phyloP scores from a whole-genome alignment of 2,888 invertebrate genomes.

The Capitulum mitella region DNA sequence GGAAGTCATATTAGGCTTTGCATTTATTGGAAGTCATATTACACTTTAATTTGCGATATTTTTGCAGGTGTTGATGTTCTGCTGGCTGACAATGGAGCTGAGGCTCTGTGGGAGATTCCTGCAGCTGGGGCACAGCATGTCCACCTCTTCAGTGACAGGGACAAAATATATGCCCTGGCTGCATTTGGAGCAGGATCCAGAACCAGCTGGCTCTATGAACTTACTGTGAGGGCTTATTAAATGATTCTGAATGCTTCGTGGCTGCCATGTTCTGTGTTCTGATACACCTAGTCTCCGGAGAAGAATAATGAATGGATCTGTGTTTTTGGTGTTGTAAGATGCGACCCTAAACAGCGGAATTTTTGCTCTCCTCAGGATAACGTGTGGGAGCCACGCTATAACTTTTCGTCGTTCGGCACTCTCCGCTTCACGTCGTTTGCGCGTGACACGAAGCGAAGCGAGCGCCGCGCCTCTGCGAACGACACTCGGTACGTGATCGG shows the following conservation, averaged over 20 bases:
- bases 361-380: neutral
- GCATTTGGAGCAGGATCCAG: neutral
- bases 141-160: neutral
- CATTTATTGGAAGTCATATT: too few species aligned
- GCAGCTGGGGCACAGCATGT: neutral
- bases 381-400: neutral
- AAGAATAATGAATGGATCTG: neutral
- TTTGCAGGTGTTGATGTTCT: conserved; percentile 3
- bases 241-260: too few species aligned
- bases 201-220: neutral
- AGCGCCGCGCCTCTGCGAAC: too few species aligned
- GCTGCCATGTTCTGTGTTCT: too few species aligned
- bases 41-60: too few species aligned
- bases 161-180: neutral
- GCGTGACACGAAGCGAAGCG: too few species aligned
- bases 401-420: conserved; percentile 8
- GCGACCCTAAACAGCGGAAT: too few species aligned
- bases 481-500: neutral
- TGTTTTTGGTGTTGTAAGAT: too few species aligned
- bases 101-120: neutral
- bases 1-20: too few species aligned
- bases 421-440: neutral
- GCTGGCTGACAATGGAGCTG: neutral
- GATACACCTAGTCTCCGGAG: too few species aligned
- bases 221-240: neutral